phyloP scores from a whole-genome alignment of 2,888 invertebrate genomes.

The Acronicta aceris region DNA sequence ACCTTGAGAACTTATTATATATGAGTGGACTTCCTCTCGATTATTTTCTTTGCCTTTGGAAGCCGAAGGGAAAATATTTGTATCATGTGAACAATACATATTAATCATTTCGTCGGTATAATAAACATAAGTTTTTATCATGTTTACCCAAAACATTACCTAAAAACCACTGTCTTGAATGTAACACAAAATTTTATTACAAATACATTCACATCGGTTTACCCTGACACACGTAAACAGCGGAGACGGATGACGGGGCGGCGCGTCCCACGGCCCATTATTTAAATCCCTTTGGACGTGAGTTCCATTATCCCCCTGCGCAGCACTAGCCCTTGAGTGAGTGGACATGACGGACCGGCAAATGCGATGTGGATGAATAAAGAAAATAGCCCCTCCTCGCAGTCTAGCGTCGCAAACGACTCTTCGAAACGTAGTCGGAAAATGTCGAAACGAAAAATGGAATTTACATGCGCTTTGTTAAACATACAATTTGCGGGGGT shows the following conservation, averaged over 20 bases:
- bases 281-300: conserved; percentile 82
- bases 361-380: conserved; percentile 69
- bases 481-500: conserved; percentile 58
- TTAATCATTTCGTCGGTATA: no score
- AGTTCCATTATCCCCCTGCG: conserved; percentile 76
- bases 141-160: neutral
- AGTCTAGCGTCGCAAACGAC: conserved; percentile 35
- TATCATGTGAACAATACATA: neutral
- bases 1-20: conserved; percentile 41
- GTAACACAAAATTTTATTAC: conserved; percentile 5
- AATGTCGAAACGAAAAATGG: conserved; percentile 40
- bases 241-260: conserved; percentile 63
- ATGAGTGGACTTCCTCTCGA: conserved; percentile 38
- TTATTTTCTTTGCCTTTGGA: conserved; percentile 37
- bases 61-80: conserved; percentile 37
- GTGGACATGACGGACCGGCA: conserved; percentile 70
- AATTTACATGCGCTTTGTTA: conserved; percentile 49
- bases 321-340: conserved; percentile 64
- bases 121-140: neutral
- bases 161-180: neutral
- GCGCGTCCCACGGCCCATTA: conserved; percentile 75
- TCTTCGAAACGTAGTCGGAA: conserved; percentile 35
- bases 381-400: conserved; percentile 59
- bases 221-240: conserved; percentile 68
- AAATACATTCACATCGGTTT: conserved; percentile 61